Base-by-base conservation (phyloP, 2,888 invertebrate genomes). In the Tiliacea citrago region DNA sequence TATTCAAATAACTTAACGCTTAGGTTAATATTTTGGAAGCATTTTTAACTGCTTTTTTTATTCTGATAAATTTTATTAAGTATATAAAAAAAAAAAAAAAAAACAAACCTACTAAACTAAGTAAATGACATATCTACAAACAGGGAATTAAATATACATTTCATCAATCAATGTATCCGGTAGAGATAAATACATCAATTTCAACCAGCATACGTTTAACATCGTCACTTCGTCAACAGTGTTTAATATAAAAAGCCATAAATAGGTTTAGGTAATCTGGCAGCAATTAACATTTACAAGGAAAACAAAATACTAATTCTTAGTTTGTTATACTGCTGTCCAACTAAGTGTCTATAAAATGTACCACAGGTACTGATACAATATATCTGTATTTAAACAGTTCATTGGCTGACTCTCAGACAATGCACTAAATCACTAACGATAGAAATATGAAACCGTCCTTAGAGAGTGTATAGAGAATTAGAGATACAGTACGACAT, bases 161-260 rank as follows among this genome's bases (percentile, higher is more conserved):
- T 18, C 0, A 16, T 29, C 2, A 42, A 5, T 21, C 16, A 45
- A 29, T 62, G 24, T 24, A 72, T 80, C 81, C 81, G 42, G 42
- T 67, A 13, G 35, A 66, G 29, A 61, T 74, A 77, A 58, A 71
- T 29, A 35, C 4, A 18, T 42, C 9, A 61, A 35, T 80, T 55
- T 49, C 49, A 49, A 66, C 55, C 81, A 80, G 81, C 61, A 81
- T 61, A 61, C 42, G 29, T 29, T 61, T 81, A 81, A 67, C 67
- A 58, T 49, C n/a, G 47, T 4, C 74, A 77, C 39, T 57, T 67
- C 21, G 5, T 42, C 21, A 49, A 12, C 39, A 61, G 5, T 21
- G 12, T 49, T 16, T 10, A 18, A 75, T n/a, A 35, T 0, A 16
- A 29, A 12, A 49, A n/a, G 1, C 16, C 0, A n/a, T 68, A 45